These are phyloP conservation scores for Phrynocephalus versicolor DNA, from an alignment of 2,113 vertebrate species.

Conservation along the genomic window DNA sequence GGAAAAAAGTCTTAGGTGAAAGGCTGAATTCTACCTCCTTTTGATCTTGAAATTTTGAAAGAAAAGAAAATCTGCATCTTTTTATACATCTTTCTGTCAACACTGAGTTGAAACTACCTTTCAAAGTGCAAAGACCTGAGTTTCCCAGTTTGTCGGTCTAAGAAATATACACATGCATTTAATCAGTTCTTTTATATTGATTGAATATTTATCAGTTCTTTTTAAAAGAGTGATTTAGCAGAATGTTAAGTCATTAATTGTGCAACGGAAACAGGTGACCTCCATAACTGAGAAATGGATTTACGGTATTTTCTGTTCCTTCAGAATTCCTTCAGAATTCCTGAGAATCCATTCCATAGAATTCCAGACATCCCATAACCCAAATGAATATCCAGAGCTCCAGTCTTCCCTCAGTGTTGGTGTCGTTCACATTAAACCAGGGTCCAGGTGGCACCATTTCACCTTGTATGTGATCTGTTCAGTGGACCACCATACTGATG, in stretches of 20 bases:
- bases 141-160: background rate
- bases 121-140: background rate
- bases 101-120: background rate
- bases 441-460: background rate
- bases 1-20: background rate
- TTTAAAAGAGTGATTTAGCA: background rate
- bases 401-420: background rate
- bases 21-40: slow-evolving; percentile 35
- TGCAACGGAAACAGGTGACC: fast-evolving
- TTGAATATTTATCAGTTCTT: background rate
- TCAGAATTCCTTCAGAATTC: background rate
- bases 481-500: background rate
- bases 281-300: background rate
- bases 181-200: background rate
- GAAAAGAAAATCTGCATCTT: background rate
- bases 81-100: background rate
- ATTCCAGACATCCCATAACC: slow-evolving; percentile 5
- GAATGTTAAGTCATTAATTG: background rate
- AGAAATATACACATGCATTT: slow-evolving; percentile 7
- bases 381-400: background rate
- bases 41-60: background rate
- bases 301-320: background rate
- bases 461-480: background rate
- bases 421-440: fast-evolving
- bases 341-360: background rate